Evolutionary conservation across 23 tunicate species (phyloP).

Genomic region (Styela plicata): DNA sequence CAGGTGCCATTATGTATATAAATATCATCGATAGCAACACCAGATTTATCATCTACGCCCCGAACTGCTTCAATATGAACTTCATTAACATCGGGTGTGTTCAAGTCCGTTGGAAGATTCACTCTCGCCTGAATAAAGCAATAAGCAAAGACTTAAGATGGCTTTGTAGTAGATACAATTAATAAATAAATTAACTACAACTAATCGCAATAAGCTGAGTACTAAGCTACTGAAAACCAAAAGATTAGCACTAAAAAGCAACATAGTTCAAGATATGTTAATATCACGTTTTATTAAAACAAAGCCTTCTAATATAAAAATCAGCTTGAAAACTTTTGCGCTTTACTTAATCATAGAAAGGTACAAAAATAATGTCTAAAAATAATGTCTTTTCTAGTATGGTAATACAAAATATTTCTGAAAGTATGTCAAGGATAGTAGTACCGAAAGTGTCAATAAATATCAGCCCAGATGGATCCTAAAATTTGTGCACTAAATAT

Average conservation of each 20-base stretch:
- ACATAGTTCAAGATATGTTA: slow-evolving; percentile 26
- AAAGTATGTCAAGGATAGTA: too few relatives aligned
- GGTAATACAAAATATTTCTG: too few relatives aligned
- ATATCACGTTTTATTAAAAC: background rate
- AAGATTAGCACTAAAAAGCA: background rate
- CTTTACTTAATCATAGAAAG: background rate
- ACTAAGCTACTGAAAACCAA: too few relatives aligned
- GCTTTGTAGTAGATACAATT: too few relatives aligned
- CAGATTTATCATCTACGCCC: slow-evolving; percentile 44
- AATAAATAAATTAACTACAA: too few relatives aligned
- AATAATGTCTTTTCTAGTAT: too few relatives aligned
- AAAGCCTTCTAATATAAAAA: background rate
- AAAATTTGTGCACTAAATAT: too few relatives aligned
- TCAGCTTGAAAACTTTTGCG: background rate
- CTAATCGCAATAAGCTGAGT: too few relatives aligned
- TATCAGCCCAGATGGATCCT: too few relatives aligned
- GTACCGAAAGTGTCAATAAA: too few relatives aligned
- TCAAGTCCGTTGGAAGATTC: slow-evolving; percentile 41
- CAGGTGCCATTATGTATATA: slow-evolving; percentile 44
- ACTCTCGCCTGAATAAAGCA: slow-evolving; percentile 32
- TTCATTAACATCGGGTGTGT: slow-evolving; percentile 11
- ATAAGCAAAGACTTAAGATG: too few relatives aligned
- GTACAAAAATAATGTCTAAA: too few relatives aligned
- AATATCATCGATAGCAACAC: slow-evolving; percentile 60
- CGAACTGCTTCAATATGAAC: slow-evolving; percentile 43